Evolutionary conservation across 1,140 invertebrate species (phyloP).

Genomic region (Pantala flavescens): DNA sequence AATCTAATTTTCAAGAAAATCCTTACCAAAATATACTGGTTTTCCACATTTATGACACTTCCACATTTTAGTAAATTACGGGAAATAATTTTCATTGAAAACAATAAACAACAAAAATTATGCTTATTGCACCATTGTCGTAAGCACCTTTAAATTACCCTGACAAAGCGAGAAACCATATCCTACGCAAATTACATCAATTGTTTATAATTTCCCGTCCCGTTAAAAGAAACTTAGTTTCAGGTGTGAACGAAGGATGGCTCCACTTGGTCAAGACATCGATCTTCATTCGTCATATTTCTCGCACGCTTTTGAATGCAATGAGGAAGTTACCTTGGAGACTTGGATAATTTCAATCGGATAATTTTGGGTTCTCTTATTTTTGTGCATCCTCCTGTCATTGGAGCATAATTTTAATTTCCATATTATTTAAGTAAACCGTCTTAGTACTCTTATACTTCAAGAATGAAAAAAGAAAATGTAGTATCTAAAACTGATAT

Average conservation of each 20-base stretch:
- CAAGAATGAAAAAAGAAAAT: too few relatives aligned
- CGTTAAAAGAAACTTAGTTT: not conserved
- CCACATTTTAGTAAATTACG: slow-evolving; percentile 48
- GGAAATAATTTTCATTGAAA: too few relatives aligned
- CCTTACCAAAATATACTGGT: slow-evolving; percentile 73
- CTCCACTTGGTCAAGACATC: not conserved
- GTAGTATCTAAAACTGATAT: too few relatives aligned
- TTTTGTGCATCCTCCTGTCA: too few relatives aligned
- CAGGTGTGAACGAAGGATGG: not conserved
- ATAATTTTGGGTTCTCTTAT: too few relatives aligned
- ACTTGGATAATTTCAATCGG: too few relatives aligned
- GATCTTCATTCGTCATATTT: not conserved
- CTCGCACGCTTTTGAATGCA: not conserved
- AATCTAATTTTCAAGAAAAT: slow-evolving; percentile 13
- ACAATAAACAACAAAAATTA: not conserved
- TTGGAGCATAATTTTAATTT: too few relatives aligned
- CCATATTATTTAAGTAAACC: too few relatives aligned
- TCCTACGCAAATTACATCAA: not conserved
- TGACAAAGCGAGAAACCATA: not conserved
- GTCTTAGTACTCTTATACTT: too few relatives aligned
- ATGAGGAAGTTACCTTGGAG: too few relatives aligned
- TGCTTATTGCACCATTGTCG: not conserved
- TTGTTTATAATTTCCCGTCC: not conserved
- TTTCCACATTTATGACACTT: slow-evolving; percentile 80
- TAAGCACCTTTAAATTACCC: not conserved